Evolutionary conservation across 1,140 invertebrate genomes (phyloP), one percentile per base, ranked within the genome.

Genomic region (Anastrepha obliqua): DNA sequence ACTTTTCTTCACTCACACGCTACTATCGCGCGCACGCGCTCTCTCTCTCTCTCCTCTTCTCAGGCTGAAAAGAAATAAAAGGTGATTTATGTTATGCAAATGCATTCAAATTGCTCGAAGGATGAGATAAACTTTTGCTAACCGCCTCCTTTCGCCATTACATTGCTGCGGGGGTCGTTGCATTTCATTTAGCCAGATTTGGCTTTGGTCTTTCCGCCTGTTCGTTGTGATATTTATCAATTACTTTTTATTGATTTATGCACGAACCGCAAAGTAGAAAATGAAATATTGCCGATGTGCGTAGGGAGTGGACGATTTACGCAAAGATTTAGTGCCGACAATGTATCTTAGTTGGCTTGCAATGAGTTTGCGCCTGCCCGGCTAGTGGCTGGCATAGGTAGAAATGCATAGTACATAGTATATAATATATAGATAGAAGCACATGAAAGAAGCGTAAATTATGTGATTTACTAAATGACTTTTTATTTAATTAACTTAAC

Each of bases 31-130:
- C 11, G 11, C 51, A 3, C 11, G 11, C 29, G 51, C 51, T 55
- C 60, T 9, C 60, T 62, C n/a, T n/a, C 60, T 62, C 13, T 62
- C 13, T 62, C n/a, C 0, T 4, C 9, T 17, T 15, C 9, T 17
- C 70, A 11, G 13, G 11, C 3, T 5, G 4, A 44, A 44, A 44
- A 74, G 44, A n/a, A 29, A 47, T 81, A 81, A 81, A 81, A 81
- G 74, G 74, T 81, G 74, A 81, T 81, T 81, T 81, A 81, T 81
- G 74, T 81, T 81, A 81, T 81, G 74, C 74, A 81, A 81, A 81
- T 81, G n/a, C 47, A 81, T 81, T 81, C 74, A 55, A 81, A 81
- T 81, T 55, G 74, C 20, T 81, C 55, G 44, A 81, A 55, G 74
- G 47, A 81, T 81, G 74, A 13, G 74, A 81, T 81, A 81, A 81